phyloP scores from a whole-genome alignment of 2,113 vertebrate genomes.

The Artemisiospiza belli region DNA sequence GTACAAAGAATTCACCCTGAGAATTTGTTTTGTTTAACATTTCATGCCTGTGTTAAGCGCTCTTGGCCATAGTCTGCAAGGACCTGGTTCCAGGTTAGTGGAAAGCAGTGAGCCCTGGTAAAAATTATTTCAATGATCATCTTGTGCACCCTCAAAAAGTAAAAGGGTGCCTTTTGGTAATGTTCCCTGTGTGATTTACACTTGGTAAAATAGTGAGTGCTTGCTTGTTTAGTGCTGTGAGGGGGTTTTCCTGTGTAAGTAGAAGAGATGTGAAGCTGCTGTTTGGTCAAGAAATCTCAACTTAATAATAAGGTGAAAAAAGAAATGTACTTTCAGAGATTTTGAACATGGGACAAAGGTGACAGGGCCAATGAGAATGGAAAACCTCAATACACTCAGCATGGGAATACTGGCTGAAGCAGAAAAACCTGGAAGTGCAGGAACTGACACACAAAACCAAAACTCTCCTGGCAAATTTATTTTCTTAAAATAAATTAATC shows the following conservation, averaged over 20 bases:
- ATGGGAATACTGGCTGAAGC: neutral
- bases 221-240: neutral
- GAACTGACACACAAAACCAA: neutral
- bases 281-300: neutral
- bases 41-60: neutral
- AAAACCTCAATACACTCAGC: neutral
- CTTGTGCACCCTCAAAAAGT: neutral
- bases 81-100: neutral
- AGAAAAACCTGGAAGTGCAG: neutral
- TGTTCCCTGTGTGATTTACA: neutral
- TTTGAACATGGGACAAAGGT: neutral
- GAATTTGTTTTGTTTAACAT: neutral
- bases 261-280: neutral
- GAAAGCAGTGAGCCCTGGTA: neutral
- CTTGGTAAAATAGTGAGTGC: neutral
- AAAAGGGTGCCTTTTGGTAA: neutral
- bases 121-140: neutral
- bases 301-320: neutral
- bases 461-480: neutral
- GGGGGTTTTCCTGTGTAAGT: rapidly evolving
- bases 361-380: neutral
- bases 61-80: neutral
- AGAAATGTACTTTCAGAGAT: neutral
- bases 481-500: neutral
- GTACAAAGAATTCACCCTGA: neutral